Percentiles rank a stretch among this genome's conserved stretches.
These are phyloP conservation scores for Hemicrepidius hirtus DNA, from an alignment of 2,888 invertebrate genomes.

Conservation along the genomic window DNA sequence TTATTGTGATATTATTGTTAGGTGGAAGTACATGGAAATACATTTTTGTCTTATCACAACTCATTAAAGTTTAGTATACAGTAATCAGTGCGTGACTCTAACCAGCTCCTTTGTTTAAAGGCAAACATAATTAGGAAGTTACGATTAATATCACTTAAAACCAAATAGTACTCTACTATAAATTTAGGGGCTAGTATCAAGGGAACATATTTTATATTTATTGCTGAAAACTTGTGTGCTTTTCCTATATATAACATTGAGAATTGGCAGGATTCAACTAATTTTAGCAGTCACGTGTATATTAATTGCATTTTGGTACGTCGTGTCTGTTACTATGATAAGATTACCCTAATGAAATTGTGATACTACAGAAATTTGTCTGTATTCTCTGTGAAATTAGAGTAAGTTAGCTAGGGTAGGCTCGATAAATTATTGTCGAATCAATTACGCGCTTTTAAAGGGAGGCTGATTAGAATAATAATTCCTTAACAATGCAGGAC, in stretches of 20 bases:
- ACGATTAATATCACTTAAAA: no score
- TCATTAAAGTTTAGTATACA: no score
- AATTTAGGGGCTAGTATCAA: no score
- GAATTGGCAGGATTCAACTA: constrained; percentile 17
- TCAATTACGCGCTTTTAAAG: constrained; percentile 11
- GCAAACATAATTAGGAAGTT: no score
- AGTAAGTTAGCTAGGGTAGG: not conserved
- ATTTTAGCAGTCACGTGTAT: constrained; percentile 27
- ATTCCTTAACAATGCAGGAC: constrained; percentile 5
- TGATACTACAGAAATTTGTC: constrained; percentile 1
- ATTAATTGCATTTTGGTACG: constrained; percentile 26
- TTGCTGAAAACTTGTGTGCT: not conserved
- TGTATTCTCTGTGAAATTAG: not conserved
- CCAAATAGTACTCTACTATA: no score
- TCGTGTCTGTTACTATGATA: constrained; percentile 19
- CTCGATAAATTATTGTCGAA: constrained; percentile 18
- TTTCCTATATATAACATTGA: not conserved
- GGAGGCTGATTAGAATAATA: constrained; percentile 5
- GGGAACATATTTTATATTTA: no score
- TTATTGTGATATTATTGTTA: no score
- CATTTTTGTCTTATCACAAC: no score
- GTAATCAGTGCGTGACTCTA: no score
- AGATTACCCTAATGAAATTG: constrained; percentile 16
- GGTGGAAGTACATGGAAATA: no score
- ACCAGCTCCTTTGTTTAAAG: no score